Conservation (phyloP, 2,888 invertebrate genomes). For the Catocala fraxini region DNA sequence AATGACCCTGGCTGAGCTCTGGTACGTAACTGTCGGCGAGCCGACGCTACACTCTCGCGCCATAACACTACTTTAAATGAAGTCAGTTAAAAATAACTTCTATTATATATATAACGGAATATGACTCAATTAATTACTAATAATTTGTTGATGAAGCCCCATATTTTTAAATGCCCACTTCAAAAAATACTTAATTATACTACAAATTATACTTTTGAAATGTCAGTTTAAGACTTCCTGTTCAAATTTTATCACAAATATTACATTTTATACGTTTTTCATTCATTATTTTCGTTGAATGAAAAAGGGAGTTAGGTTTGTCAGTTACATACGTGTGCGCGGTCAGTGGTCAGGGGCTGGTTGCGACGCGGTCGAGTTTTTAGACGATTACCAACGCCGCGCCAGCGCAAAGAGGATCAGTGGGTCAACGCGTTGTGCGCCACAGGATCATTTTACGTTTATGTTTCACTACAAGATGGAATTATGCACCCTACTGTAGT, state of each 20-base stretch:
- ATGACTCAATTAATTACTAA: background rate
- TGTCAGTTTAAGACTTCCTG: background rate
- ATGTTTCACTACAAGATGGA: background rate
- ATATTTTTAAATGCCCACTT: background rate
- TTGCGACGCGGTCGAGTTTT: conserved; percentile 64
- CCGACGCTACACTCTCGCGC: background rate
- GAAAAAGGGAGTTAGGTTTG: conserved; percentile 22
- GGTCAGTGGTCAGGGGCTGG: conserved; percentile 61
- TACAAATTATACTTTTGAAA: no score
- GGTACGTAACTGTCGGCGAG: conserved; percentile 55
- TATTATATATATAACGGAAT: background rate
- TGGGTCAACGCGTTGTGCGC: conserved; percentile 50
- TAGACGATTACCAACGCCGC: conserved; percentile 62
- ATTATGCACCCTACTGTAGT: conserved; percentile 2
- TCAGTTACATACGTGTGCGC: conserved; percentile 54
- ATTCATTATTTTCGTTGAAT: conserved; percentile 23
- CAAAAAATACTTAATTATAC: no score
- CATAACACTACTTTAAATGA: background rate
- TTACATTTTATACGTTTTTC: conserved; percentile 11
- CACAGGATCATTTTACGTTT: conserved; percentile 24
- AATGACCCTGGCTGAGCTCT: conserved; percentile 65
- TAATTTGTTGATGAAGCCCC: background rate
- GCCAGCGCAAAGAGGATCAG: conserved; percentile 55
- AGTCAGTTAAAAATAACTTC: background rate
- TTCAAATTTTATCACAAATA: background rate